Conservation (phyloP, 2,888 invertebrate genomes). For the Rhagophthalmus giganteus region DNA sequence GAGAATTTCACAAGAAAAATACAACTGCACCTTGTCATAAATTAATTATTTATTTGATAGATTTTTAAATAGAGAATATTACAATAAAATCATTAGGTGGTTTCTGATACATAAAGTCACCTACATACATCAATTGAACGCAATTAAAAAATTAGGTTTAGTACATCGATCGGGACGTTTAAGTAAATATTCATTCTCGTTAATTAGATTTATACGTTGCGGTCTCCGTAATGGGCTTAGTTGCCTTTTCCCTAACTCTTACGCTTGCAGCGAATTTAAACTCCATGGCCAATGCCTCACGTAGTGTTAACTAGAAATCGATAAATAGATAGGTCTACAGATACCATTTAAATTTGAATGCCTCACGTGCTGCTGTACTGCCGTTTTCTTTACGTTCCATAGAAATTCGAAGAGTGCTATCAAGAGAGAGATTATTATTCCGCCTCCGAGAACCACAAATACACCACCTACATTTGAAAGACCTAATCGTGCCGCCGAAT, state of each 20-base stretch:
- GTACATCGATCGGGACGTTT: too few relatives aligned
- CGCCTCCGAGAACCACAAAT: conserved; percentile 80
- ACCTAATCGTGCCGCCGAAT: conserved; percentile 64
- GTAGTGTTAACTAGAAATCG: conserved; percentile 64
- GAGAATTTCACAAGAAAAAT: too few relatives aligned
- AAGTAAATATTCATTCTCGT: background rate
- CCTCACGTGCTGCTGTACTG: conserved; percentile 74
- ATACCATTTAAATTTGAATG: conserved; percentile 9
- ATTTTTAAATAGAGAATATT: too few relatives aligned
- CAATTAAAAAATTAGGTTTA: too few relatives aligned
- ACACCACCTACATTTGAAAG: conserved; percentile 91
- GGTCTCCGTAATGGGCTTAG: conserved; percentile 13
- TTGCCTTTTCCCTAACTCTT: conserved; percentile 73
- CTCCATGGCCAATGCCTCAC: conserved; percentile 71
- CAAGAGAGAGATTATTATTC: conserved; percentile 70
- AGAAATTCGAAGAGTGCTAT: conserved; percentile 83
- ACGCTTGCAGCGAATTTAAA: conserved; percentile 72
- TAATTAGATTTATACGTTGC: background rate
- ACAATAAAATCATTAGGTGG: background rate
- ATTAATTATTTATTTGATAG: too few relatives aligned
- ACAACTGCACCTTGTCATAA: too few relatives aligned
- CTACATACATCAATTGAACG: too few relatives aligned
- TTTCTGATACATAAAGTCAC: background rate
- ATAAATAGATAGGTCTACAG: conserved; percentile 6
- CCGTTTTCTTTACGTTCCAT: conserved; percentile 78